Base-by-base conservation (phyloP, 2,888 invertebrate genomes). In the Amblyjoppa proteus region DNA sequence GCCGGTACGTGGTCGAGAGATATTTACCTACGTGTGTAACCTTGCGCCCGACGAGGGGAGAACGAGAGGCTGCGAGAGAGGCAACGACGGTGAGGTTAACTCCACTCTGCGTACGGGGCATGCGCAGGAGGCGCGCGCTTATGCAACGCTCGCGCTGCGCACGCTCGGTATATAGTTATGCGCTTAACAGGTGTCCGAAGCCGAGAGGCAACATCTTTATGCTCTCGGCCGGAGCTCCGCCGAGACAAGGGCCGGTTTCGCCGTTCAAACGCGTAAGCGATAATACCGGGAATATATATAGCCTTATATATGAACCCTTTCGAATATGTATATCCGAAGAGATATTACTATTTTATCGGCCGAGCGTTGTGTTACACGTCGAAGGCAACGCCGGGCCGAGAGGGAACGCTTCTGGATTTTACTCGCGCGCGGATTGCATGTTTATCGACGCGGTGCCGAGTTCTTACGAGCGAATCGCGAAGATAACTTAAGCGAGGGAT, bases 131-230 rank as follows among this genome's bases (percentile, higher is more conserved):
- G 61, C 61, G 31, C 61, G 61, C 61, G 31, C 61, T 61, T 34
- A 61, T 61, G 61, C 61, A 61, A 61, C 31, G 28, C 13, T 3
- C 13, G 28, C 28, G 61, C 13, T 1, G 28, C 16, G 34, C 31
- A 58, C 31, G 31, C 31, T 16, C 16, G 6, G 7, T 78, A 13
- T 13, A 45, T 45, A 45, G 45, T 45, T 45, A 13, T 31, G 56
- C 56, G 69, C 56, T 68, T 90, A 91, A 93, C 93, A 93, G 93
- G 93, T 93, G 93, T 93, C 93, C 91, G 91, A 92, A 91, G 91
- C 91, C 91, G 88, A 91, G 91, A 92, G 45, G 81, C 92, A 93
- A 93, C 92, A 92, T 92, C 91, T 92, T 93, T 92, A 92, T 93
- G 91, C 89, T 87, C 89, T 81, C 86, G 76, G 76, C 45, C 13